These are phyloP conservation scores for Pedionomus torquatus DNA, from an alignment of 2,113 vertebrate species.

Conservation along the genomic window DNA sequence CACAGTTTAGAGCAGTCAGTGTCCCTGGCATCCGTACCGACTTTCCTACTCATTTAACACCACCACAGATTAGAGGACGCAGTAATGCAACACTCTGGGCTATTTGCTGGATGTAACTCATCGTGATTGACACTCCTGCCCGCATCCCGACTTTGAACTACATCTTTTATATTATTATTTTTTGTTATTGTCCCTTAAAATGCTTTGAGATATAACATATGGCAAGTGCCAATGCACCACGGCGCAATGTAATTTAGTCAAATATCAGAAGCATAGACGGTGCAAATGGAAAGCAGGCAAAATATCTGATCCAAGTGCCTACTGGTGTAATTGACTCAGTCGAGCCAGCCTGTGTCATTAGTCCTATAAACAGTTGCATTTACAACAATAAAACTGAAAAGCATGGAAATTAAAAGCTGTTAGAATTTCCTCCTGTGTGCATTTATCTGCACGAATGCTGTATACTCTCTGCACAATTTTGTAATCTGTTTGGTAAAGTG, in stretches of 20 bases:
- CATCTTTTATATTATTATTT: conserved; percentile 54
- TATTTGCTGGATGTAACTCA: conserved; percentile 63
- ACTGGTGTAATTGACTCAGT: conserved; percentile 77
- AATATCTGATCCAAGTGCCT: conserved; percentile 80
- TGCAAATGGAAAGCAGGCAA: conserved; percentile 66
- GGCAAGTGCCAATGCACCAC: conserved; percentile 64
- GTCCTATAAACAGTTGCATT: conserved; percentile 80
- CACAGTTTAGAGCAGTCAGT: conserved; percentile 42
- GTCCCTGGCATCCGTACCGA: conserved; percentile 28
- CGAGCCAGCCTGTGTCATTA: conserved; percentile 78
- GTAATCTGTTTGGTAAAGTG: conserved; percentile 74
- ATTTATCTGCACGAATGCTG: conserved; percentile 74
- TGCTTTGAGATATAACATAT: conserved; percentile 68
- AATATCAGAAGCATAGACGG: conserved; percentile 73
- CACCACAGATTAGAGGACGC: conserved; percentile 47
- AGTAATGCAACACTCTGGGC: conserved; percentile 41
- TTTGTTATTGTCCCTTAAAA: conserved; percentile 75
- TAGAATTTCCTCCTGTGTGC: conserved; percentile 79
- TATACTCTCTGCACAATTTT: conserved; percentile 66
- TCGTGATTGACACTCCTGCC: conserved; percentile 62
- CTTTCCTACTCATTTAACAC: conserved; percentile 59
- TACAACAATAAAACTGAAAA: conserved; percentile 84
- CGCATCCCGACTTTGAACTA: conserved; percentile 40
- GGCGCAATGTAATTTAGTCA: conserved; percentile 78
- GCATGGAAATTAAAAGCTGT: conserved; percentile 85